A percentile compares a stretch with the other conserved stretches of the same genome.
phyloP scores from a whole-genome alignment of 2,113 vertebrate species.

The Tauraco erythrolophus region DNA sequence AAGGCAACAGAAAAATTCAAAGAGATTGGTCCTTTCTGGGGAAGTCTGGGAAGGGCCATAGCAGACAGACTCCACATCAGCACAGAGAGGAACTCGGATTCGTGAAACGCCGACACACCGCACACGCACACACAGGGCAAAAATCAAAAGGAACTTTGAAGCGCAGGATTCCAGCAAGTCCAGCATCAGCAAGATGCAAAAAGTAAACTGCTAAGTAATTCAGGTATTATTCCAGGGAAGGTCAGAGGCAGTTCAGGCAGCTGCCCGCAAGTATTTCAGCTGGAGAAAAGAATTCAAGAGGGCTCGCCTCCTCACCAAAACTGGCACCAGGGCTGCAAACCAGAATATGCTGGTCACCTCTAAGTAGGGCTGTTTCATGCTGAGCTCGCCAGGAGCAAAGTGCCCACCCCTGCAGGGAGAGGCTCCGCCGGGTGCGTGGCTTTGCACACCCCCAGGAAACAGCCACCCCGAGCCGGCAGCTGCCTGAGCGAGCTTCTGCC shows the following conservation, averaged over 20 bases:
- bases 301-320: not conserved
- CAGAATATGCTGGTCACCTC: not conserved
- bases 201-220: conserved; percentile 17
- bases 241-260: not conserved
- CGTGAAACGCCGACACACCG: not conserved
- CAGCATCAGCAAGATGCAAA: not conserved
- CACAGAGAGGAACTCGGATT: not conserved
- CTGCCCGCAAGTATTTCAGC: not conserved
- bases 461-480: not conserved
- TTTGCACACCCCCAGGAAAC: not conserved
- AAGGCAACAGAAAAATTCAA: not conserved
- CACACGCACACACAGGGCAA: rapidly evolving
- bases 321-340: not conserved
- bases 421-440: rapidly evolving
- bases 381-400: not conserved
- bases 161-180: conserved; percentile 22
- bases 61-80: not conserved
- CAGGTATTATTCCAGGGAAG: not conserved
- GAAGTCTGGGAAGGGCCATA: not conserved
- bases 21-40: conserved; percentile 45
- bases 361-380: not conserved
- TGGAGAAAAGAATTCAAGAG: not conserved
- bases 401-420: not conserved
- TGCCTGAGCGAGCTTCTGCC: not conserved
- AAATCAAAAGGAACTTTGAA: not conserved